A percentile compares a stretch with the other conserved stretches of the same genome.
Conservation (phyloP, 2,113 vertebrate species). For the Ornithorhynchus anatinus region DNA sequence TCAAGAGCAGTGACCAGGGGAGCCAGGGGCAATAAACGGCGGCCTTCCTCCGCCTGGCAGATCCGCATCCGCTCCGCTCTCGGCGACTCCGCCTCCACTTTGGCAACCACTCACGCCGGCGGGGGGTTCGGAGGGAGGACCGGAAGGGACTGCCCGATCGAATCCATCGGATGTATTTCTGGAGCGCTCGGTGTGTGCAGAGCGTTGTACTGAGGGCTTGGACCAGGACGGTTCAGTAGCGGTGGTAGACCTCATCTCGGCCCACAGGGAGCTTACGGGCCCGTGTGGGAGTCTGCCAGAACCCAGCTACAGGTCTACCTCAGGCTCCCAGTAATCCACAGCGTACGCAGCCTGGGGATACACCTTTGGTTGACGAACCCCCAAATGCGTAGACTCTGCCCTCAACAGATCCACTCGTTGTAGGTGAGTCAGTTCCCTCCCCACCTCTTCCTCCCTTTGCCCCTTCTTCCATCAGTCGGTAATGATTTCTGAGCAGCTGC, state of each 20-base stretch:
- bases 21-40: constrained; percentile 44
- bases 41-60: background rate
- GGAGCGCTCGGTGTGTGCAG: background rate
- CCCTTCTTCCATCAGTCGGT: too few species aligned
- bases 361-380: too few species aligned
- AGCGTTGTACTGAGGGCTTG: background rate
- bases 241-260: background rate
- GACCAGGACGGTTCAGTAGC: background rate
- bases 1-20: constrained; percentile 94
- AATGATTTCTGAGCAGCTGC: background rate
- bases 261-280: background rate
- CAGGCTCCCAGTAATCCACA: background rate
- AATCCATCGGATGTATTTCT: too few species aligned
- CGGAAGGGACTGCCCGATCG: too few species aligned
- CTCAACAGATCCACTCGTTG: too few species aligned
- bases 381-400: too few species aligned
- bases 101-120: background rate
- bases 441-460: background rate
- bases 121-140: too few species aligned
- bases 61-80: constrained; percentile 18
- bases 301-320: too few species aligned
- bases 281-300: background rate
- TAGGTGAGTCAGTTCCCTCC: background rate
- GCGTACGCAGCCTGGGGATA: too few species aligned
- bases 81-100: constrained; percentile 1